Conservation (phyloP, 2,888 invertebrate species). For the Dascillus cervinus region DNA sequence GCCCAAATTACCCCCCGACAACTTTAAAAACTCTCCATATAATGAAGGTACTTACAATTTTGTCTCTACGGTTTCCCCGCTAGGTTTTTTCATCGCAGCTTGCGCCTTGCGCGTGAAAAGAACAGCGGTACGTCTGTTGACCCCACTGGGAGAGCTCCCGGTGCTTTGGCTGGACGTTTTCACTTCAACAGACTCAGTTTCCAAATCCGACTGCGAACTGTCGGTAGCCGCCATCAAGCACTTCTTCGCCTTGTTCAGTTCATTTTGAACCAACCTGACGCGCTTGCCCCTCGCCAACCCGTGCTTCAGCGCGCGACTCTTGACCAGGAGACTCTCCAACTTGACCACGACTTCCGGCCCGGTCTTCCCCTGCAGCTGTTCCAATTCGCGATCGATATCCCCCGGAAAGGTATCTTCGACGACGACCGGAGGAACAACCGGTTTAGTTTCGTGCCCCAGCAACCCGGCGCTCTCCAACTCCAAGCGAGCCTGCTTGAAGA, state of each 20-base stretch:
- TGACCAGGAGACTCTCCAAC: conserved; percentile 54
- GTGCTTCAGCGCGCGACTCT: conserved; percentile 54
- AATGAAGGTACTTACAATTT: background rate
- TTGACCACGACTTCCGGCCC: conserved; percentile 41
- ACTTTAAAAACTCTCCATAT: background rate
- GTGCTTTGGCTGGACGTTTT: conserved; percentile 15
- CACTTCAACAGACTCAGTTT: conserved; percentile 28
- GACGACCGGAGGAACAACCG: conserved; percentile 15
- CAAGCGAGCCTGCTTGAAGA: conserved; percentile 72
- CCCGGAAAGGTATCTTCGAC: conserved; percentile 46
- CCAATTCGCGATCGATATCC: conserved; percentile 50
- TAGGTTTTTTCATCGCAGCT: conserved; percentile 46
- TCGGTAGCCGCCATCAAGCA: conserved; percentile 28
- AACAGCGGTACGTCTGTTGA: conserved; percentile 68
- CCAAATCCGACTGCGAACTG: conserved; percentile 37
- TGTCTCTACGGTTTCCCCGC: conserved; percentile 37
- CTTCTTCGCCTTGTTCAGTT: conserved; percentile 50
- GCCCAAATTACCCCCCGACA: too few relatives aligned
- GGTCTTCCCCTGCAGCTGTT: conserved; percentile 40
- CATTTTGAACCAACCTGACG: conserved; percentile 49
- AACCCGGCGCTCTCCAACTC: conserved; percentile 61
- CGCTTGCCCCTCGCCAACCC: conserved; percentile 51
- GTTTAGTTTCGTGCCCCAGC: conserved; percentile 35
- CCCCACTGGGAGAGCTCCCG: conserved; percentile 47
- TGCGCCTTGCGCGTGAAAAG: conserved; percentile 67